These are phyloP conservation scores for Parascotia fuliginaria DNA, from an alignment of 2,888 invertebrate species.

Conservation along the genomic window DNA sequence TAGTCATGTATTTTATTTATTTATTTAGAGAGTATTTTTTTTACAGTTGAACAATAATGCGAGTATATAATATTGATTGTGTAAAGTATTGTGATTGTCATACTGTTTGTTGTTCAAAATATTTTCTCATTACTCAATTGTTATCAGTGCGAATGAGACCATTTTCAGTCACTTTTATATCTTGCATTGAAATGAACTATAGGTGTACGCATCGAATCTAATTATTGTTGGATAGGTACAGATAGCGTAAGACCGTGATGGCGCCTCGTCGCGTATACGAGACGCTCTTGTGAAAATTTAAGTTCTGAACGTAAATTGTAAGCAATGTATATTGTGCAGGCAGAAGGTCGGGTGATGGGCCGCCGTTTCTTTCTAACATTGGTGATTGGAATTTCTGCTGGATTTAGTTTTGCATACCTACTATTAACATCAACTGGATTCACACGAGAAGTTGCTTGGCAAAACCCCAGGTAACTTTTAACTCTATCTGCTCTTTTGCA, in stretches of 20 bases:
- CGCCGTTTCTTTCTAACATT: conserved; percentile 90
- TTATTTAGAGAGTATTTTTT: no score
- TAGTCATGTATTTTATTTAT: no score
- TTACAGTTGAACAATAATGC: not conserved
- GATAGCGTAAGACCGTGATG: conserved; percentile 29
- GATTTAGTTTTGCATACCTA: conserved; percentile 92
- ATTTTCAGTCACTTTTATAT: conserved; percentile 20
- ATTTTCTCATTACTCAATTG: conserved; percentile 26
- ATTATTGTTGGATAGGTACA: conserved; percentile 29
- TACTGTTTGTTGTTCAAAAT: conserved; percentile 1
- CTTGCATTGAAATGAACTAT: conserved; percentile 21
- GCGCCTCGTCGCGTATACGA: conserved; percentile 35
- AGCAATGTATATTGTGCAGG: conserved; percentile 64
- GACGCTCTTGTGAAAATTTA: conserved; percentile 11
- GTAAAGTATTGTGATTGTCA: not conserved
- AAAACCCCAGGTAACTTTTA: conserved; percentile 79
- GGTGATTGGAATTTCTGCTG: conserved; percentile 89
- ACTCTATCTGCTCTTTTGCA: conserved; percentile 49
- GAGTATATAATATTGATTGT: not conserved
- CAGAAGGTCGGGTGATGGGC: conserved; percentile 85
- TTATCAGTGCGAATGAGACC: conserved; percentile 23
- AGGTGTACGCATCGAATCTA: conserved; percentile 29
- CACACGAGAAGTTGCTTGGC: conserved; percentile 73
- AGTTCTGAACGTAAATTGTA: conserved; percentile 32
- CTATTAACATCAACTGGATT: conserved; percentile 86